Percentiles rank a stretch among this genome's conserved stretches.
These are phyloP conservation scores for Gymnocypris eckloni DNA, from an alignment of 2,797 vertebrate genomes.

Conservation along the genomic window DNA sequence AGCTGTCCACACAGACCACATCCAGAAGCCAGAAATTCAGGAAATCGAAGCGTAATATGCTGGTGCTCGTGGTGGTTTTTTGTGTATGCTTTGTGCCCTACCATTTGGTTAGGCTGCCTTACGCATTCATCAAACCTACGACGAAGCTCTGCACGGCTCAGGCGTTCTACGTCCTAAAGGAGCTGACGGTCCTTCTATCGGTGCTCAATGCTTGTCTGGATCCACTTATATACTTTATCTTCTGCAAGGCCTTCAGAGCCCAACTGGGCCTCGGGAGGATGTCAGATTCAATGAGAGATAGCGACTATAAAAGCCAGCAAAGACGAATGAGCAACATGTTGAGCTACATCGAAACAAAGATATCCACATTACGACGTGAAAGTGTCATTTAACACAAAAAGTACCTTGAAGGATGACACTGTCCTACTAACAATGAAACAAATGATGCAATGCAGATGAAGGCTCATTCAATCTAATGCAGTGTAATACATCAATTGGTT, in stretches of 20 bases:
- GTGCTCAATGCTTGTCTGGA: conserved; percentile 76
- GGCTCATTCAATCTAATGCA: too few species aligned
- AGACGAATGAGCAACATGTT: conserved; percentile 40
- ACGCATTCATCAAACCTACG: conserved; percentile 51
- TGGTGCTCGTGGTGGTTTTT: conserved; percentile 74
- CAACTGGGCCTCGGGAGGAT: conserved; percentile 55
- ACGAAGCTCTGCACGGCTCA: background rate
- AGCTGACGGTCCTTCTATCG: conserved; percentile 67
- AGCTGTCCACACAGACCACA: conserved; percentile 41
- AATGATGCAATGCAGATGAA: background rate
- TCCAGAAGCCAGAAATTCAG: conserved; percentile 60
- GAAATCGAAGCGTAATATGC: conserved; percentile 72
- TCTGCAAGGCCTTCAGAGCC: conserved; percentile 73
- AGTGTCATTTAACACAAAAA: background rate
- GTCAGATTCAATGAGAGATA: background rate
- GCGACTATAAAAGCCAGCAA: background rate
- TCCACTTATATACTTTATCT: conserved; percentile 78
- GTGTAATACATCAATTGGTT: background rate
- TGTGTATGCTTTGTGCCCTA: conserved; percentile 78
- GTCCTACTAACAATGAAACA: background rate
- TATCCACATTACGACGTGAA: conserved; percentile 26
- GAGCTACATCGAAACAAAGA: conserved; percentile 30
- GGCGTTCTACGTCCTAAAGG: conserved; percentile 70
- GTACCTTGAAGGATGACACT: background rate
- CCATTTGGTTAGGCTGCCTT: conserved; percentile 74